These are phyloP conservation scores for Dicyrtoma fusca DNA, from an alignment of 2,888 invertebrate species.

Conservation along the genomic window DNA sequence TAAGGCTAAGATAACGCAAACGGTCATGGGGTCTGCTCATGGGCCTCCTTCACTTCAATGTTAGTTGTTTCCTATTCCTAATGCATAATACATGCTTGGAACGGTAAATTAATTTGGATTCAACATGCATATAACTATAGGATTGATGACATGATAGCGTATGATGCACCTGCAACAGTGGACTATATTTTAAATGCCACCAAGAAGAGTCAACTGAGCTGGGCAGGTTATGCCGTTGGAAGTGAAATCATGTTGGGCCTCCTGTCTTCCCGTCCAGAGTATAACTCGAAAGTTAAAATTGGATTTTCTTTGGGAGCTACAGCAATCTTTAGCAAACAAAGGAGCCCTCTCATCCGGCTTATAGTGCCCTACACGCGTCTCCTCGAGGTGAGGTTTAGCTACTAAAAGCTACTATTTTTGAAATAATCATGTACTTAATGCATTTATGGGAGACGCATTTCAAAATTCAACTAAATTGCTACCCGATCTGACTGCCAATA, in stretches of 20 bases:
- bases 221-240: constrained; percentile 67
- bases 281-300: constrained; percentile 55
- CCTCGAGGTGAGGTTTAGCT: constrained; percentile 11
- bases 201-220: constrained; percentile 60
- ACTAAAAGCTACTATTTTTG: background rate
- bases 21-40: too few species aligned
- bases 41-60: too few species aligned
- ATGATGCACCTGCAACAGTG: constrained; percentile 65
- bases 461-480: too few species aligned
- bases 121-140: background rate
- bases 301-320: constrained; percentile 58
- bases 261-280: constrained; percentile 58
- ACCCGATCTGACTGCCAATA: too few species aligned
- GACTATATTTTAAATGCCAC: constrained; percentile 62
- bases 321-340: constrained; percentile 56
- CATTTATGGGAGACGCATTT: too few species aligned
- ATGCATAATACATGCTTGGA: background rate
- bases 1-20: too few species aligned
- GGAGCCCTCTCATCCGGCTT: constrained; percentile 8
- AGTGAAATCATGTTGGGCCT: constrained; percentile 61
- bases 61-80: too few species aligned
- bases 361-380: background rate
- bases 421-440: too few species aligned
- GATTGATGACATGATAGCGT: constrained; percentile 60
- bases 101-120: background rate